Base-by-base conservation (phyloP, 2,797 vertebrate species). In the Xenops minutus region DNA sequence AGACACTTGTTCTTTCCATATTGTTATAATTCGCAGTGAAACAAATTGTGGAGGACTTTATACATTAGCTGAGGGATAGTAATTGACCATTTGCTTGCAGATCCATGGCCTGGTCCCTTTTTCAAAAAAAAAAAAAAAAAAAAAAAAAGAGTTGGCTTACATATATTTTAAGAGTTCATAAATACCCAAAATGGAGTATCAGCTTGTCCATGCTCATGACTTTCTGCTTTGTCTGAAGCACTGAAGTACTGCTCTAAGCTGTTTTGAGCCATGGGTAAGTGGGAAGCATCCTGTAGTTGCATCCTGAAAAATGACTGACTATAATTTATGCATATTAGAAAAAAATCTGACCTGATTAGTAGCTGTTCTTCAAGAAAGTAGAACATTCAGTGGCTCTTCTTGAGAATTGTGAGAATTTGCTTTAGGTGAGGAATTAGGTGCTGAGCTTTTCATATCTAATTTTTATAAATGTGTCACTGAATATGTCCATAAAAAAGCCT, bases 1-100 rank as follows among this genome's bases (percentile, higher is more conserved):
- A 95, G 89, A 73, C 89, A 94, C 87, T 97, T 97, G 89, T n/a
- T 94, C 90, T 97, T 96, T 98, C 80, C 78, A 67, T 95, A 92
- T 80, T 77, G 83, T 88, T 96, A 92, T 85, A 88, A 94, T 93
- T 88, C 95, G 63, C 78, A 96, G 80, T 90, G 91, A 96, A 95
- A 96, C 72, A 63, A 97, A 95, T 95, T 49, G 43, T 13, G 73
- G 48, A 62, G 79, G 87, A 91, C 63, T 94, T 96, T 54, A 88
- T 55, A 0, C 7, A 36, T 95, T 95, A 96, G 51, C 37, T 82
- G 74, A 78, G 68, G 85, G 94, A 95, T 44, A 91, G 68, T 59
- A 93, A 46, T 83, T 97, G 92, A 85, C 84, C 37, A 37, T 61
- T 92, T 95, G 43, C 54, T 94, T 95, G 13, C 61, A 91, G 29